Evolutionary conservation across 2,888 invertebrate genomes (phyloP).

Genomic region (Thysanoteuthis rhombus): DNA sequence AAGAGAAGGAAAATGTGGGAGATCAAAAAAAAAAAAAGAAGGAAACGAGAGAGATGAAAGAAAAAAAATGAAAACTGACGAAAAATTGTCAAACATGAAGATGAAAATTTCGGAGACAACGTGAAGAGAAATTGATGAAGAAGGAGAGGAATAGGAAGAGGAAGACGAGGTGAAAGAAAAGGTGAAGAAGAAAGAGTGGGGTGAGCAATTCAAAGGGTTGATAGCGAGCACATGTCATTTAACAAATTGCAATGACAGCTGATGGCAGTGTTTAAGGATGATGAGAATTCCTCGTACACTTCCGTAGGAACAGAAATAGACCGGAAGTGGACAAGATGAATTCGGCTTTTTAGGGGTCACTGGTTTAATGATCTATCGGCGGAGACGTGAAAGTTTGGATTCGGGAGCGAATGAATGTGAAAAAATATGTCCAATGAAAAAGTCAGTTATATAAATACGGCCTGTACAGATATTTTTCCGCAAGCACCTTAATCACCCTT

Average conservation of each 20-base stretch:
- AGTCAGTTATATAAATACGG: background rate
- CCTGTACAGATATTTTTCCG: background rate
- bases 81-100: background rate
- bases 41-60: background rate
- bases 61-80: background rate
- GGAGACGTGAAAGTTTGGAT: background rate
- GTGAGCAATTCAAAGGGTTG: background rate
- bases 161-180: background rate
- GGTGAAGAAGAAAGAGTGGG: background rate
- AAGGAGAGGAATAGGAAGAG: conserved; percentile 28
- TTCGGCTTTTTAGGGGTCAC: background rate
- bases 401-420: background rate
- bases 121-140: background rate
- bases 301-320: conserved; percentile 21
- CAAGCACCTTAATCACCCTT: background rate
- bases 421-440: background rate
- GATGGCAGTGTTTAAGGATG: conserved; percentile 12
- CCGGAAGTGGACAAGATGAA: conserved; percentile 26
- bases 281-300: background rate
- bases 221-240: conserved; percentile 14
- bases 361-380: background rate
- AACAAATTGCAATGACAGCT: conserved; percentile 21
- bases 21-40: background rate
- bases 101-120: background rate
- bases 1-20: background rate